A percentile compares a stretch with the other conserved stretches of the same genome.
Evolutionary conservation across 2,113 vertebrate genomes (phyloP).

Genomic region (Melospiza georgiana): DNA sequence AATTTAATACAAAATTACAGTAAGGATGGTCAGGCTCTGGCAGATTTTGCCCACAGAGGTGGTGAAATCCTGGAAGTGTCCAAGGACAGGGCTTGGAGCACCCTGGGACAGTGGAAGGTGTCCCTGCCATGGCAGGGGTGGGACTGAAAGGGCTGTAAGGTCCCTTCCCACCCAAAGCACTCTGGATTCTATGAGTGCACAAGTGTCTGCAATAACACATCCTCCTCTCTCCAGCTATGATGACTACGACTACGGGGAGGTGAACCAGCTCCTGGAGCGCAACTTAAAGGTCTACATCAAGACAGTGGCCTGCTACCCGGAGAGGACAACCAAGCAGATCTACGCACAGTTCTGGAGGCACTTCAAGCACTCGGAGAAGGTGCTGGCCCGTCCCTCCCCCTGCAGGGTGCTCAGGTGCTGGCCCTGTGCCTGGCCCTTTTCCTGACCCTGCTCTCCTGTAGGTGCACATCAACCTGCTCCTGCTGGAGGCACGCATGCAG

Average conservation of each 20-base stretch:
- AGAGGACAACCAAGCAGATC: conserved; percentile 85
- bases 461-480: conserved; percentile 92
- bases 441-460: background rate
- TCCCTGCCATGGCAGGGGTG: background rate
- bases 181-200: background rate
- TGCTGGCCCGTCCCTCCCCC: background rate
- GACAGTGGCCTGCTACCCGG: conserved; percentile 92
- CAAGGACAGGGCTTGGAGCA: background rate
- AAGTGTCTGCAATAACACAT: background rate
- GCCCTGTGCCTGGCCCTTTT: background rate
- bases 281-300: conserved; percentile 93
- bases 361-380: conserved; percentile 96
- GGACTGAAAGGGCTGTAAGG: background rate
- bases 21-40: background rate
- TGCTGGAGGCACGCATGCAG: conserved; percentile 93
- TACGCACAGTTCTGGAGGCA: conserved; percentile 92
- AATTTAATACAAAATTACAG: background rate
- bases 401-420: background rate
- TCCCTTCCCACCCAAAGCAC: background rate
- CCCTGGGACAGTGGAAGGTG: background rate
- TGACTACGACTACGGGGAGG: conserved; percentile 92
- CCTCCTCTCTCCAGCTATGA: conserved; percentile 79
- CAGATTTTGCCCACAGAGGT: background rate
- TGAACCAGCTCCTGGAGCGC: conserved; percentile 92
- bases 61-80: background rate